Conservation (phyloP, 1,140 invertebrate genomes). For the Harlomillsia oculata region DNA sequence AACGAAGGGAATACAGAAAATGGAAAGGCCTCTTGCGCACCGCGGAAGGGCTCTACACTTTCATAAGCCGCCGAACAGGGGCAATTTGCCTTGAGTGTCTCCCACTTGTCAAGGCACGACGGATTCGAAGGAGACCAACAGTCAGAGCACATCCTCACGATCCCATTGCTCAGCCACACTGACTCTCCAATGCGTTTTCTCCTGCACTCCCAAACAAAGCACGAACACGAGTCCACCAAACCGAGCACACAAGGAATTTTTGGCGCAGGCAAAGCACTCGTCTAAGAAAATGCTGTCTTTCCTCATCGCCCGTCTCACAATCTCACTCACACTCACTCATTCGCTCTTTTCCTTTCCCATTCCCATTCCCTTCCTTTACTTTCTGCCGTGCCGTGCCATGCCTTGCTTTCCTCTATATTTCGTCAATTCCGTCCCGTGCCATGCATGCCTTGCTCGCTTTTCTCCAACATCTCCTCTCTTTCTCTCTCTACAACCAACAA, state of each 20-base stretch:
- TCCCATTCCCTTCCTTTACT: background rate
- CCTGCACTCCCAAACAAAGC: background rate
- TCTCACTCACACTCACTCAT: constrained; percentile 1
- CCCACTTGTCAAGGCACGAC: constrained; percentile 20
- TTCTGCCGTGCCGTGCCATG: background rate
- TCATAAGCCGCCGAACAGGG: too few species aligned
- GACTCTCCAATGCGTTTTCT: background rate
- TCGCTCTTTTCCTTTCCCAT: too few species aligned
- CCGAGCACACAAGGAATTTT: background rate
- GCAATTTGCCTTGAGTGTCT: constrained; percentile 22
- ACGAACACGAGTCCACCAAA: background rate
- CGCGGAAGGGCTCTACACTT: too few species aligned
- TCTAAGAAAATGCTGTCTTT: too few species aligned
- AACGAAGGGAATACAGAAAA: constrained; percentile 11
- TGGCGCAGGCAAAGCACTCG: too few species aligned
- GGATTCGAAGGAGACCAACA: constrained; percentile 21
- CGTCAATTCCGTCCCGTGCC: background rate
- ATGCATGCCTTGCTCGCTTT: background rate
- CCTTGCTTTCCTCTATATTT: background rate
- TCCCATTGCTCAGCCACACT: constrained; percentile 28
- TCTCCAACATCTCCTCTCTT: background rate
- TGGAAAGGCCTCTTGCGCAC: too few species aligned
- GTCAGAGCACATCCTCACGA: constrained; percentile 32
- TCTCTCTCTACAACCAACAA: background rate
- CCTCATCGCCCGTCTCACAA: constrained; percentile 1